These are phyloP conservation scores for Platorchestia sp. DNA, from an alignment of 1,140 invertebrate species.

Conservation along the genomic window DNA sequence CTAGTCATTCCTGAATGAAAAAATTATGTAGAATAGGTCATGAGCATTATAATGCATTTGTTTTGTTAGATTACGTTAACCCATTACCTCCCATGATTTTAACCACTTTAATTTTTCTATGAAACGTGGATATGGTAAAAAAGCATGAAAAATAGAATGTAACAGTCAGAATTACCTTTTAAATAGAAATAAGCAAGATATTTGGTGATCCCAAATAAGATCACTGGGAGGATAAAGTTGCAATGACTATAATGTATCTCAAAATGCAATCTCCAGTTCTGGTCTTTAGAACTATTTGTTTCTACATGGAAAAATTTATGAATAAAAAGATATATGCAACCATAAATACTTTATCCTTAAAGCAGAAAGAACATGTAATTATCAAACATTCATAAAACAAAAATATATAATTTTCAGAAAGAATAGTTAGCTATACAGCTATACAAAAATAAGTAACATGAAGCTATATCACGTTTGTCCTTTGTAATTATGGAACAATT, in stretches of 20 bases:
- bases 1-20: too few relatives aligned
- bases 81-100: too few relatives aligned
- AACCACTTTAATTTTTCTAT: not conserved
- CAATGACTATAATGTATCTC: too few relatives aligned
- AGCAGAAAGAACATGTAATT: not conserved
- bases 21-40: too few relatives aligned
- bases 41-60: too few relatives aligned
- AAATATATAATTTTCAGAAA: too few relatives aligned
- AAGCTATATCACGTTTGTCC: conserved; percentile 10
- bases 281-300: too few relatives aligned
- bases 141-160: not conserved
- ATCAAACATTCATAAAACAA: not conserved
- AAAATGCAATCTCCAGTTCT: too few relatives aligned
- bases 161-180: not conserved
- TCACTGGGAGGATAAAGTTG: too few relatives aligned
- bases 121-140: conserved; percentile 8
- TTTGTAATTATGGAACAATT: conserved; percentile 1
- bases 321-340: not conserved
- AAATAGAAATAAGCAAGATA: too few relatives aligned
- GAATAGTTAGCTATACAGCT: not conserved
- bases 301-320: not conserved
- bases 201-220: too few relatives aligned
- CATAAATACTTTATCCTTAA: not conserved
- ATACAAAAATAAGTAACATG: not conserved
- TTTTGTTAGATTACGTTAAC: too few relatives aligned